Base-by-base conservation (phyloP, 2,797 vertebrate genomes). In the Sciurus carolinensis region DNA sequence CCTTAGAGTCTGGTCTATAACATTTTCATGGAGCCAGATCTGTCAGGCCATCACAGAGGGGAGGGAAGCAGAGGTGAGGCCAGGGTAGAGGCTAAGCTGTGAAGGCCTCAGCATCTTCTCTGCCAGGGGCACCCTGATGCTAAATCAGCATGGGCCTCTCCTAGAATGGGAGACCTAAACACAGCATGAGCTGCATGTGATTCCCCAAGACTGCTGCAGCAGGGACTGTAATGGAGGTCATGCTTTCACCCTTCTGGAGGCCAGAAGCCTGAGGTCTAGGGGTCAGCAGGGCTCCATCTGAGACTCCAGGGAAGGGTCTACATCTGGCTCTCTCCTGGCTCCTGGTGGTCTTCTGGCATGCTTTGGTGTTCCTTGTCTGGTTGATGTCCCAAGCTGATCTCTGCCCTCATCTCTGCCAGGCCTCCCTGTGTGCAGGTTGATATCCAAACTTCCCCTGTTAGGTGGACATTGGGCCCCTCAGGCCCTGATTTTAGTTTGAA, bases 121-220 rank as follows among this genome's bases (percentile, higher is more conserved):
- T 5, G 28, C 75, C 0, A 0, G 44, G 33, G 2, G 15, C 30
- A 20, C n/a, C 30, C 28, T 39, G 82, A 10, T 2, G 2, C 26
- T 13, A 0, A 3, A 1, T 11, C 33, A 17, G 17, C 0, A 0
- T 52, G 22, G 52, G 47, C 59, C 62, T 81, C 30, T 39, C 39
- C 54, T 24, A 7, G 14, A 1, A 2, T 20, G 0, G 1, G 90
- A 50, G 33, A 12, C 7, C 3, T 33, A 4, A 11, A 11, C 0
- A 4, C 39, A 52, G 28, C 50, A 3, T 7, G 47, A 64, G 17
- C 7, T 4, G 24, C 7, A 3, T 1, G 2, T 22, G 20, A 11
- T 28, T 85, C 36, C 39, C 52, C 15, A 0, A 17, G 9, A 33
- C 8, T 13, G 28, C 67, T 2, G 1, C 8, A 13, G 12, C 1